Percentiles rank a stretch among this genome's conserved stretches.
Conservation (phyloP, 2,797 vertebrate genomes). For the Vipera latastei region DNA sequence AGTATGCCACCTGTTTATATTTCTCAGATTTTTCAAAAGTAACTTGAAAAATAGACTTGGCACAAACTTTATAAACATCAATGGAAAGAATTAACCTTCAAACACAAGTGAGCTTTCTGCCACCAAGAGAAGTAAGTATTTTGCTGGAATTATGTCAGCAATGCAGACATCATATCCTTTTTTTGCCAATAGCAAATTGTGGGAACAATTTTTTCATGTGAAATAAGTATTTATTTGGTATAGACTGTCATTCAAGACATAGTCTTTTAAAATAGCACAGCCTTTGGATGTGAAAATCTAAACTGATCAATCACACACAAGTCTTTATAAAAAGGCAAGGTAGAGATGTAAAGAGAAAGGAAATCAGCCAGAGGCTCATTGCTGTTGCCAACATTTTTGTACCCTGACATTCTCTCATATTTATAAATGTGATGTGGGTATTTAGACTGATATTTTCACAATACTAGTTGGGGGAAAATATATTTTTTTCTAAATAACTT, state of each 20-base stretch:
- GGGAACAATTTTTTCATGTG: slow-evolving; percentile 1
- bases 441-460: neutral
- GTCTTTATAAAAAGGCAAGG: slow-evolving; percentile 3
- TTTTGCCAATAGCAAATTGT: slow-evolving; percentile 11
- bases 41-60: neutral
- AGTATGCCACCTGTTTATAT: neutral
- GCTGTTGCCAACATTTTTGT: neutral
- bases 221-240: slow-evolving; percentile 18
- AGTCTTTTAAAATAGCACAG: slow-evolving; percentile 18
- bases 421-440: neutral
- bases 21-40: slow-evolving; percentile 5
- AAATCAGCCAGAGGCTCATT: slow-evolving; percentile 1
- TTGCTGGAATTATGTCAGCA: slow-evolving; percentile 10
- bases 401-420: slow-evolving; percentile 3
- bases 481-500: neutral
- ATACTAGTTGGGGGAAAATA: neutral
- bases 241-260: slow-evolving; percentile 25
- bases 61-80: neutral
- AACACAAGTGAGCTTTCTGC: slow-evolving; percentile 3
- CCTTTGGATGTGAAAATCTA: slow-evolving; percentile 25
- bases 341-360: neutral
- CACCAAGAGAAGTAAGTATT: neutral
- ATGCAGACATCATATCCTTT: slow-evolving; percentile 7
- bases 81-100: slow-evolving; percentile 22
- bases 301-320: slow-evolving; percentile 19